Conservation (phyloP, 2,113 vertebrate species). For the Casuarius casuarius region DNA sequence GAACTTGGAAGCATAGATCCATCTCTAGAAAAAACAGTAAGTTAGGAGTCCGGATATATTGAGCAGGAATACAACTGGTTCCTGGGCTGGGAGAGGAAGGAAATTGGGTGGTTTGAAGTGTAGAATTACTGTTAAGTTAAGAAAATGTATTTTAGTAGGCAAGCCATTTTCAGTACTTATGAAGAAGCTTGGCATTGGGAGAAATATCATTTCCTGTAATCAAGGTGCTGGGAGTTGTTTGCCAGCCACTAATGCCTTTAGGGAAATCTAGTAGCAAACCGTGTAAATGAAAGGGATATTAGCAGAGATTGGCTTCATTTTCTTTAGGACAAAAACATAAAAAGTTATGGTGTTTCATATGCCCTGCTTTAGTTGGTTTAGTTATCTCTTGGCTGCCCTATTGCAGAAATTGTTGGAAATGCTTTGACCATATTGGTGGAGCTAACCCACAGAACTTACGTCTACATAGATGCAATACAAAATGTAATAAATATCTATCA, state of each 20-base stretch:
- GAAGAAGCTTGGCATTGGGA: constrained; percentile 56
- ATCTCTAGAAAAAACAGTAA: background rate
- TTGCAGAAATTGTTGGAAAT: constrained; percentile 29
- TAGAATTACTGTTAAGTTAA: constrained; percentile 40
- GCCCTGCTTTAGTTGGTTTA: background rate
- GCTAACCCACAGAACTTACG: background rate
- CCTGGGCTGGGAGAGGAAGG: constrained; percentile 60
- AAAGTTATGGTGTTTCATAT: constrained; percentile 60
- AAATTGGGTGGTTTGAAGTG: constrained; percentile 51
- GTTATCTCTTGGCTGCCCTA: constrained; percentile 36
- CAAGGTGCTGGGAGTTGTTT: constrained; percentile 69
- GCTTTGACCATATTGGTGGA: background rate
- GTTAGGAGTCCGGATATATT: background rate
- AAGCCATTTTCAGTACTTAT: constrained; percentile 28
- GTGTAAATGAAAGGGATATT: constrained; percentile 55
- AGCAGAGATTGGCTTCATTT: constrained; percentile 53
- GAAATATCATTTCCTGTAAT: constrained; percentile 70
- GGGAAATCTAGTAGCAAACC: constrained; percentile 54
- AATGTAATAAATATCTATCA: background rate
- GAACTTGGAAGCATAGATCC: background rate
- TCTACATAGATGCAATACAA: background rate
- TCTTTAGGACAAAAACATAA: constrained; percentile 41
- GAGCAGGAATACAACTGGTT: constrained; percentile 36
- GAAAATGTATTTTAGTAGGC: constrained; percentile 52
- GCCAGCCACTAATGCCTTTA: constrained; percentile 48